Conservation (phyloP, 2,797 vertebrate genomes). For the Chromis chromis region DNA sequence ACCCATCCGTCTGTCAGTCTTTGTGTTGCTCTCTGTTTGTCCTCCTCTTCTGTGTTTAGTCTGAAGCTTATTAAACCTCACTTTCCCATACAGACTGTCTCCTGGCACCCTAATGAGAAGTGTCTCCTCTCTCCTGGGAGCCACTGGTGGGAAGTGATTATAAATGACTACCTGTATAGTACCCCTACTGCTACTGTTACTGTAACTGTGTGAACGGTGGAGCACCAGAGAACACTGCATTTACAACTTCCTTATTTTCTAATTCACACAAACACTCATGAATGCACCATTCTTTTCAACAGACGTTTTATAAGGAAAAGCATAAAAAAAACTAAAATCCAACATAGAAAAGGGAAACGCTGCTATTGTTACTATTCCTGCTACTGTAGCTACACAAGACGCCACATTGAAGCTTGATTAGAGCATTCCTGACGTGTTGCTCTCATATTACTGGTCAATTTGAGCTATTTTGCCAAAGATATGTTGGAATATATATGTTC, state of each 20-base stretch:
- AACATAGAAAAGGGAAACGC: background rate
- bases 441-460: too few relatives aligned
- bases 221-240: background rate
- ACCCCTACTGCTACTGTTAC: constrained; percentile 6
- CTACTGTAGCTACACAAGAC: background rate
- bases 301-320: background rate
- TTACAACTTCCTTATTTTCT: constrained; percentile 5
- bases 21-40: constrained; percentile 23
- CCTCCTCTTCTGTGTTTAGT: constrained; percentile 26
- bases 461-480: too few relatives aligned
- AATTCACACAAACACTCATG: constrained; percentile 5
- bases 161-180: background rate
- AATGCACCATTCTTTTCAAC: constrained; percentile 6
- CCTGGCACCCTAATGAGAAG: constrained; percentile 28
- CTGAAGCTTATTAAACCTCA: constrained; percentile 54
- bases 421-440: too few relatives aligned
- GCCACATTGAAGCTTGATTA: background rate
- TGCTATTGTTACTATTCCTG: background rate
- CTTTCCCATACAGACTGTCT: background rate
- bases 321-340: background rate
- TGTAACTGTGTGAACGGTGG: background rate
- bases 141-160: background rate
- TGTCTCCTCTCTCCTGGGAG: constrained; percentile 23
- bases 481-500: too few relatives aligned
- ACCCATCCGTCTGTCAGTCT: constrained; percentile 6